Evolutionary conservation across 2,888 invertebrate species (phyloP), one percentile per base, ranked within the genome.

Genomic region (Lasiommata megera): DNA sequence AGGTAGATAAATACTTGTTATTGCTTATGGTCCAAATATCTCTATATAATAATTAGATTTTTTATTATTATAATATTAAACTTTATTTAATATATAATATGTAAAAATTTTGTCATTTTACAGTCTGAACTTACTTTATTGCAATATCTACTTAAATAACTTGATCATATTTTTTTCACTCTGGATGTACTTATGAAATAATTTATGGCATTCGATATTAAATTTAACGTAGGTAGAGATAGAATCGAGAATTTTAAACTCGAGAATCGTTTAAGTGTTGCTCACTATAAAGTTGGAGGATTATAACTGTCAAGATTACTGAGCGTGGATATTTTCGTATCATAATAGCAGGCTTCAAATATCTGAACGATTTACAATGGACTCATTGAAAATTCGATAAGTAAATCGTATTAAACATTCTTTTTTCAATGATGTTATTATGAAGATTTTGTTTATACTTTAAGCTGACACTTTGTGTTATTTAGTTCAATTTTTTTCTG

Each of bases 281-380:
- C 23, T n/a, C n/a, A n/a, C n/a, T 59, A 59, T 55, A 54, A 66
- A 62, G 60, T 62, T 55, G 31, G 38, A 29, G 23, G n/a, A 14
- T 36, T 40, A 41, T 47, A 52, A 47, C 40, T 43, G 55, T 47
- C 56, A 51, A 47, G 40, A 59, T 55, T 47, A 55, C 11, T 5
- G 17, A 37, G 29, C 36, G 46, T 53, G 44, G 46, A 54, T 57
- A 51, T 51, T 57, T 60, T 43, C 9, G 40, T 6, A 40, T 38
- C 43, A 38, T 47, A 52, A 56, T 55, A 34, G 14, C 40, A 28
- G 17, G 18, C 48, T 44, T 52, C 50, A 43, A 38, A 56, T 54
- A 50, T 57, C 47, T 12, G 12, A 54, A 29, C 12, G 41, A 17
- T 51, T 41, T 29, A 56, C 52, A 53, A 60, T 48, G 56, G 18